These are phyloP conservation scores for Pseudorectes ferrugineus DNA, from an alignment of 2,113 vertebrate genomes.

Conservation along the genomic window DNA sequence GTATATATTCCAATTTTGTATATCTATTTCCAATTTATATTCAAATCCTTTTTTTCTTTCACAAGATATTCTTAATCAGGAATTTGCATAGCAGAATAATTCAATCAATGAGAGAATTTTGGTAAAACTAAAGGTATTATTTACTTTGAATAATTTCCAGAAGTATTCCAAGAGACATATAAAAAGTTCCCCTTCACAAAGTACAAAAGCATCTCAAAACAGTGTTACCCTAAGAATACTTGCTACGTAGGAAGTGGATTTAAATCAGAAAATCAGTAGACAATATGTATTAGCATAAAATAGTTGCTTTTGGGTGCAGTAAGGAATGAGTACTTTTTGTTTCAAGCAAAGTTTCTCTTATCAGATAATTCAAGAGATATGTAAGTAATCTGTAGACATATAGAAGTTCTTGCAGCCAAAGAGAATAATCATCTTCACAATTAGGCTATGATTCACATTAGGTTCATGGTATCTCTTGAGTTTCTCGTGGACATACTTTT, in stretches of 20 bases:
- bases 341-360: background rate
- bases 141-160: background rate
- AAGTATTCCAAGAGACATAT: background rate
- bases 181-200: background rate
- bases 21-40: background rate
- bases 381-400: background rate
- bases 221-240: background rate
- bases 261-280: background rate
- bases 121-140: background rate
- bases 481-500: background rate
- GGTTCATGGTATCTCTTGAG: background rate
- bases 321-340: background rate
- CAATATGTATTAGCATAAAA: background rate
- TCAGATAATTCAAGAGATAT: background rate
- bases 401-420: background rate
- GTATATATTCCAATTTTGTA: background rate
- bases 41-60: background rate
- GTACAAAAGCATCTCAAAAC: background rate
- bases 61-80: background rate
- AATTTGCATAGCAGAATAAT: background rate
- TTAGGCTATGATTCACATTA: rapidly evolving
- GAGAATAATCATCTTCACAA: background rate
- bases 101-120: background rate
- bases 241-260: background rate
- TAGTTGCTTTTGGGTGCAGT: background rate